phyloP scores from a whole-genome alignment of 2,113 vertebrate genomes.

The Paratilapia polleni region DNA sequence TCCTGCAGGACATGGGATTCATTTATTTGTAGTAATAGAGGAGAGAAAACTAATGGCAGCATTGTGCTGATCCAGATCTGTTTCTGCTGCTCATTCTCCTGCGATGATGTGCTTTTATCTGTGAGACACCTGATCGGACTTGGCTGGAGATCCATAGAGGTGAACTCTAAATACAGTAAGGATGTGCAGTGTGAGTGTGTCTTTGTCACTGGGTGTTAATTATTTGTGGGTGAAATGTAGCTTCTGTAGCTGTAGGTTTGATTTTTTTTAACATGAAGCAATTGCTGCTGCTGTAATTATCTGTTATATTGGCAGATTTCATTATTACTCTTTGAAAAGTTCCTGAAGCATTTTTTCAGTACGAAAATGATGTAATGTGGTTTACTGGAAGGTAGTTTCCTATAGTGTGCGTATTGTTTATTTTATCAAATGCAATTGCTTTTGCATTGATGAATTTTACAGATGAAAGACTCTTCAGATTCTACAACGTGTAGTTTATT shows the following conservation, averaged over 20 bases:
- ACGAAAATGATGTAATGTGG: background rate
- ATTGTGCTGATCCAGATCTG: constrained; percentile 27
- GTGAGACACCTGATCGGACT: constrained; percentile 52
- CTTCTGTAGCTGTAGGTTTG: background rate
- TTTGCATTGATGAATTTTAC: background rate
- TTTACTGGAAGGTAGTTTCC: background rate
- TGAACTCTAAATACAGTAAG: constrained; percentile 71
- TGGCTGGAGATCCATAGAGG: constrained; percentile 53
- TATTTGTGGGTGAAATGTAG: constrained; percentile 26
- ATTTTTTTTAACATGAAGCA: constrained; percentile 2
- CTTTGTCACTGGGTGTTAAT: constrained; percentile 41
- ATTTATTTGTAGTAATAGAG: constrained; percentile 39
- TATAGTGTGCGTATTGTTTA: background rate
- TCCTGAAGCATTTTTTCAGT: constrained; percentile 23
- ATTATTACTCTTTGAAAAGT: constrained; percentile 31
- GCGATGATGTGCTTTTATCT: constrained; percentile 52
- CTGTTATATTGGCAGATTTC: background rate
- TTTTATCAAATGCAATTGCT: background rate
- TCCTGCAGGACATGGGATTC: constrained; percentile 49
- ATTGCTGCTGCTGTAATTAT: constrained; percentile 3
- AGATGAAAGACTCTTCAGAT: background rate
- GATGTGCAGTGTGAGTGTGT: constrained; percentile 33
- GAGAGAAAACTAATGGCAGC: constrained; percentile 46
- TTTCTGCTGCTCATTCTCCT: constrained; percentile 26
- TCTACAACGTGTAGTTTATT: background rate